A percentile compares a stretch with the other conserved stretches of the same genome.
phyloP scores from a whole-genome alignment of 1,140 invertebrate genomes.

The Chironomus tepperi region DNA sequence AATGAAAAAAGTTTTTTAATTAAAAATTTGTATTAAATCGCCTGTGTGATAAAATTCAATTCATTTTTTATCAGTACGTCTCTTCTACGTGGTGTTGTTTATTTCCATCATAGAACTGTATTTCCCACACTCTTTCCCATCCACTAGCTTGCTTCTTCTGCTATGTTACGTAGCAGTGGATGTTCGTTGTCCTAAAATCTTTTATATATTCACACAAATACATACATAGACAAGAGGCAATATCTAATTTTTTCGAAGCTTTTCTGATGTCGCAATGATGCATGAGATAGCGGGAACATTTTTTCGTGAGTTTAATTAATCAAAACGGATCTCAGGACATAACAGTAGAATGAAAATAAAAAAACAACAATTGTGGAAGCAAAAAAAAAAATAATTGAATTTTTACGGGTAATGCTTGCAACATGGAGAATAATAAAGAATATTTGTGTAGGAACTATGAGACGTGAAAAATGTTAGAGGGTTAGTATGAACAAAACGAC shows the following conservation, averaged over 20 bases:
- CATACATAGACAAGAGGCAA: not conserved
- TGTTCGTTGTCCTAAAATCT: no score
- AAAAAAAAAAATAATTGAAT: constrained; percentile 2
- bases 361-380: not conserved
- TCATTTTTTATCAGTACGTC: constrained; percentile 21
- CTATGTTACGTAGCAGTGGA: no score
- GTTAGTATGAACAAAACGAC: not conserved
- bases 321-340: constrained; percentile 12
- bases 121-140: not conserved
- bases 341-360: constrained; percentile 3
- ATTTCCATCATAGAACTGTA: constrained; percentile 1
- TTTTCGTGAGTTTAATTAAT: constrained; percentile 23
- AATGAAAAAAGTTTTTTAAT: constrained; percentile 24
- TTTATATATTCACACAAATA: no score
- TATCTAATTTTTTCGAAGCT: constrained; percentile 11
- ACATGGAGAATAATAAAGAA: not conserved
- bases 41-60: constrained; percentile 23
- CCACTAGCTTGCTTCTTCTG: not conserved
- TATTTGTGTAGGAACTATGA: not conserved
- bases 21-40: constrained; percentile 23
- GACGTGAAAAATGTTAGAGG: not conserved
- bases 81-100: constrained; percentile 2
- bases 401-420: constrained; percentile 3
- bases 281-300: not conserved
- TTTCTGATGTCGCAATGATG: constrained; percentile 1